Conservation (phyloP, 2,888 invertebrate genomes). For the Gasteruption jaculator region DNA sequence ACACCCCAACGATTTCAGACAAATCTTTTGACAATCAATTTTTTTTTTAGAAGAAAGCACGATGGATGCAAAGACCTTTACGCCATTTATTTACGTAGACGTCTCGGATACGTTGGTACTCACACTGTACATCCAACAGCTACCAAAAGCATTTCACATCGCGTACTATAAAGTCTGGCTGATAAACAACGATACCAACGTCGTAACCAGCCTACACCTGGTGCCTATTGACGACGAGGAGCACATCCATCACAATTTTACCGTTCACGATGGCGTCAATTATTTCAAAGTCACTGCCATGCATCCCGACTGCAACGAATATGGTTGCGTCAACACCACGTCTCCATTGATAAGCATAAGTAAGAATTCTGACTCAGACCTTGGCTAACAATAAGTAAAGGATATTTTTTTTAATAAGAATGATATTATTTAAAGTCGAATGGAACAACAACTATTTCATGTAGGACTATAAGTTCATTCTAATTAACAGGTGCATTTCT, state of each 20-base stretch:
- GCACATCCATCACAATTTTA: conserved; percentile 33
- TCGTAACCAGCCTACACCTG: conserved; percentile 22
- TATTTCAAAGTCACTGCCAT: conserved; percentile 44
- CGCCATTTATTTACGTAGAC: conserved; percentile 45
- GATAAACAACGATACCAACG: conserved; percentile 36
- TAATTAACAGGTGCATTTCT: too few species aligned
- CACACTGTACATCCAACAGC: conserved; percentile 39
- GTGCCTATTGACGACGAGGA: conserved; percentile 17
- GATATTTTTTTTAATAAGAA: conserved; percentile 6
- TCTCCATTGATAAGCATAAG: conserved; percentile 44
- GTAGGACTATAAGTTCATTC: too few species aligned
- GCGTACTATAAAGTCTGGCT: conserved; percentile 41
- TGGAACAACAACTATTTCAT: neutral
- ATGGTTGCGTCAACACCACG: conserved; percentile 41
- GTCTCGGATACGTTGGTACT: conserved; percentile 35
- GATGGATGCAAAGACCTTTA: conserved; percentile 27
- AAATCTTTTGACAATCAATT: neutral
- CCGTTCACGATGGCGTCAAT: conserved; percentile 35
- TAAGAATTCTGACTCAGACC: too few species aligned
- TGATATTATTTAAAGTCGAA: neutral
- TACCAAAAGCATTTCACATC: conserved; percentile 40
- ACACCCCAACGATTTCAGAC: neutral
- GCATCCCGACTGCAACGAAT: conserved; percentile 35
- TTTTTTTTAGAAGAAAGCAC: conserved; percentile 18
- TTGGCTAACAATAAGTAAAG: too few species aligned